A percentile compares a stretch with the other conserved stretches of the same genome.
Evolutionary conservation across 2,797 vertebrate species (phyloP).

Genomic region (Moxostoma hubbsi): DNA sequence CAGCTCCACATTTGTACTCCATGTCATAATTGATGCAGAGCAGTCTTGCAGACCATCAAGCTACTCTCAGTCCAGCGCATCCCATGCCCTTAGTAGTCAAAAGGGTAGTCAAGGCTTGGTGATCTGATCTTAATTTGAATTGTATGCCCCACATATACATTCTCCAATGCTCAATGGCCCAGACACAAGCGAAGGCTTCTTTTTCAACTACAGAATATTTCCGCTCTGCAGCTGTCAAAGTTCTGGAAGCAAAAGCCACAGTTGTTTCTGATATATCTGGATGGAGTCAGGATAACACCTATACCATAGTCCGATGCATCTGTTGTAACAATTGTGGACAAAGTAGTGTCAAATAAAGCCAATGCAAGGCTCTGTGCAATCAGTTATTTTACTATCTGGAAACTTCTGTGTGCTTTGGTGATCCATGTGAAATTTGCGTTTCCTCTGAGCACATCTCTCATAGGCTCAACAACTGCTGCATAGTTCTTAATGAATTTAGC

Average conservation of each 20-base stretch:
- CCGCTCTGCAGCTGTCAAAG: background rate
- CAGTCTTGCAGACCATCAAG: too few relatives aligned
- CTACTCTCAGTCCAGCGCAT: background rate
- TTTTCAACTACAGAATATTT: background rate
- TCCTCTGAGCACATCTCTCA: too few relatives aligned
- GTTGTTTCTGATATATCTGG: background rate
- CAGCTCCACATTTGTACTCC: background rate
- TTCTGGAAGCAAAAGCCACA: background rate
- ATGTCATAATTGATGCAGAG: background rate
- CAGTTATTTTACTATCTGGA: background rate
- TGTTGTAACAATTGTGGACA: background rate
- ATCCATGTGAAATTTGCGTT: background rate
- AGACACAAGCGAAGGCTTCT: background rate
- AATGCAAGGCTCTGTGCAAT: background rate
- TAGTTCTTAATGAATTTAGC: too few relatives aligned
- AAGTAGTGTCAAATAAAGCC: background rate
- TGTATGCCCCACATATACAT: background rate
- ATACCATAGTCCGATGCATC: background rate
- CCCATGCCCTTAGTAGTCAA: background rate
- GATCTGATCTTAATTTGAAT: background rate
- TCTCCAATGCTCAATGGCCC: background rate
- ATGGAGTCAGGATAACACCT: background rate
- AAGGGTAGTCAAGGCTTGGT: background rate
- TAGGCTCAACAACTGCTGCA: too few relatives aligned
- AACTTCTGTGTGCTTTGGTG: background rate